Conservation (phyloP, 2,888 invertebrate species). For the Aporophyla lueneburgensis region DNA sequence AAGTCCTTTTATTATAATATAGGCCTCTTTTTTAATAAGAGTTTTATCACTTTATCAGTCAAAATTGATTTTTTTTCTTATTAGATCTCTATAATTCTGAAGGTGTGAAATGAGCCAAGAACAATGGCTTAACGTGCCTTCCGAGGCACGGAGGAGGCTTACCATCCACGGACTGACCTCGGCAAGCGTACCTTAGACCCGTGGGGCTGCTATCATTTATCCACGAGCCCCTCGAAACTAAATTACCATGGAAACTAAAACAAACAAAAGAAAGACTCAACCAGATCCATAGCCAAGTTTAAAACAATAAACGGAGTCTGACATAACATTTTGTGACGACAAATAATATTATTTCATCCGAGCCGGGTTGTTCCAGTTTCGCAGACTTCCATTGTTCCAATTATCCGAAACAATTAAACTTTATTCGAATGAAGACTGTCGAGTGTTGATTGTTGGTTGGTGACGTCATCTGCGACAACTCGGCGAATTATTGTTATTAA, state of each 20-base stretch:
- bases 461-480: slow-evolving; percentile 86
- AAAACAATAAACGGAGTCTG: slow-evolving; percentile 54
- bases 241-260: slow-evolving; percentile 8
- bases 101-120: too few species aligned
- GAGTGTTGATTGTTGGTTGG: slow-evolving; percentile 68
- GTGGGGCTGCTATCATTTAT: neutral
- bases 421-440: slow-evolving; percentile 76
- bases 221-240: neutral
- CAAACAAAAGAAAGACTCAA: slow-evolving; percentile 38
- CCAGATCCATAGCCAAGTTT: slow-evolving; percentile 28
- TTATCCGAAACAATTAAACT: slow-evolving; percentile 76
- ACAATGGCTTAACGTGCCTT: too few species aligned
- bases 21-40: too few species aligned
- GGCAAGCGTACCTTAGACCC: neutral
- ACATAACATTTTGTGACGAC: slow-evolving; percentile 59
- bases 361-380: slow-evolving; percentile 64
- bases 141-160: too few species aligned
- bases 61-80: too few species aligned
- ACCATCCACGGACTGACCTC: neutral
- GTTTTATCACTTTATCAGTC: too few species aligned
- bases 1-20: too few species aligned
- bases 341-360: slow-evolving; percentile 62
- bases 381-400: slow-evolving; percentile 70
- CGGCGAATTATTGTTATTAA: slow-evolving; percentile 89
- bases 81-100: too few species aligned